Conservation (phyloP, 2,113 vertebrate genomes). For the Onychorhynchus coronatus region DNA sequence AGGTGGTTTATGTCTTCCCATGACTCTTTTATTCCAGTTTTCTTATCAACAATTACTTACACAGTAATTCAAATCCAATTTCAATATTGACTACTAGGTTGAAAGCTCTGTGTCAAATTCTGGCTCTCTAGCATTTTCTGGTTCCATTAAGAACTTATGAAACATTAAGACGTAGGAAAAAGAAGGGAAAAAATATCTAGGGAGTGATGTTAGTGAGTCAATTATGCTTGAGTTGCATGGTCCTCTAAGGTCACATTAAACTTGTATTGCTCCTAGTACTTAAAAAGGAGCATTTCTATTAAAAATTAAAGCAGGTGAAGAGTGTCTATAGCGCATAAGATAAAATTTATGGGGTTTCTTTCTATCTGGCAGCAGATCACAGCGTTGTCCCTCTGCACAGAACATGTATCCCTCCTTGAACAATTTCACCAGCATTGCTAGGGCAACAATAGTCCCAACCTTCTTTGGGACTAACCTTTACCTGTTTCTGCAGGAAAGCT, state of each 20-base stretch:
- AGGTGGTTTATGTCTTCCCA: not conserved
- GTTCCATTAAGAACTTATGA: slow-evolving; percentile 24
- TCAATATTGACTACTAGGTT: slow-evolving; percentile 11
- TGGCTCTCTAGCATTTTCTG: not conserved
- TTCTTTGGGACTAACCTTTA: not conserved
- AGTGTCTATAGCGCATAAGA: not conserved
- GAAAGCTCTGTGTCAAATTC: not conserved
- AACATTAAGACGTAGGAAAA: not conserved
- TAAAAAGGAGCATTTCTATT: slow-evolving; percentile 38
- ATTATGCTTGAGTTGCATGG: not conserved
- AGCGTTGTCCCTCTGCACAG: not conserved
- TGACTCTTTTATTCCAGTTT: not conserved
- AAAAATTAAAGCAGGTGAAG: slow-evolving; percentile 56
- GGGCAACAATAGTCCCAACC: not conserved
- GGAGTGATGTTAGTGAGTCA: not conserved
- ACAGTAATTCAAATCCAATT: slow-evolving; percentile 17
- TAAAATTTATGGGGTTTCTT: not conserved
- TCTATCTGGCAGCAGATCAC: not conserved
- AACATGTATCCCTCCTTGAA: not conserved
- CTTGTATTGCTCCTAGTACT: not conserved
- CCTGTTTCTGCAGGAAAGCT: not conserved
- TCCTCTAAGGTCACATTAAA: slow-evolving; percentile 22
- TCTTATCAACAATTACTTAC: not conserved
- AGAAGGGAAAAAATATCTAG: not conserved
- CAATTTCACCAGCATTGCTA: not conserved